These are phyloP conservation scores for Ennomos quercinarius DNA, from an alignment of 2,888 invertebrate species.

Conservation along the genomic window DNA sequence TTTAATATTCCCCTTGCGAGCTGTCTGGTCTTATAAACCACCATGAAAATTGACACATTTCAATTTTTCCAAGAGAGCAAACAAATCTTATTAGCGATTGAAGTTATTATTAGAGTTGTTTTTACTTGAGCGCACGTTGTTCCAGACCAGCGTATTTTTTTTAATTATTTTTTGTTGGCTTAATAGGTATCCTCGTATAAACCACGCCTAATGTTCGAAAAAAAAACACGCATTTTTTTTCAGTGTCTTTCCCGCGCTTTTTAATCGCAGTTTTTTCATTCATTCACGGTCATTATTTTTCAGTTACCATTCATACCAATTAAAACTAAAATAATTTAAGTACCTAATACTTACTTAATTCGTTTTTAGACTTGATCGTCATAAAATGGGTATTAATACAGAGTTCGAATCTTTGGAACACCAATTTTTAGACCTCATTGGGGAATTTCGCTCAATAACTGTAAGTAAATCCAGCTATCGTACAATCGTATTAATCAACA, in stretches of 20 bases:
- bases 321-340: no score
- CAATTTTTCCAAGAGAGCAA: conserved; percentile 65
- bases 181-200: no score
- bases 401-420: conserved; percentile 73
- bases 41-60: conserved; percentile 78
- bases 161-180: background rate
- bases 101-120: conserved; percentile 48
- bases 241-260: no score
- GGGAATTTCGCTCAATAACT: conserved; percentile 64
- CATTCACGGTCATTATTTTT: no score
- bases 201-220: no score
- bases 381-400: conserved; percentile 44
- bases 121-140: background rate
- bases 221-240: no score
- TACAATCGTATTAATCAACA: background rate
- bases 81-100: conserved; percentile 63
- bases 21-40: conserved; percentile 56
- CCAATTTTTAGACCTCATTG: conserved; percentile 68
- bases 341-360: no score
- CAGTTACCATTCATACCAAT: no score
- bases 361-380: no score
- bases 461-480: conserved; percentile 53
- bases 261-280: no score
- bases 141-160: background rate
- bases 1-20: conserved; percentile 80